These are phyloP conservation scores for Pinna nobilis DNA, from an alignment of 1,140 invertebrate species.

Conservation along the genomic window DNA sequence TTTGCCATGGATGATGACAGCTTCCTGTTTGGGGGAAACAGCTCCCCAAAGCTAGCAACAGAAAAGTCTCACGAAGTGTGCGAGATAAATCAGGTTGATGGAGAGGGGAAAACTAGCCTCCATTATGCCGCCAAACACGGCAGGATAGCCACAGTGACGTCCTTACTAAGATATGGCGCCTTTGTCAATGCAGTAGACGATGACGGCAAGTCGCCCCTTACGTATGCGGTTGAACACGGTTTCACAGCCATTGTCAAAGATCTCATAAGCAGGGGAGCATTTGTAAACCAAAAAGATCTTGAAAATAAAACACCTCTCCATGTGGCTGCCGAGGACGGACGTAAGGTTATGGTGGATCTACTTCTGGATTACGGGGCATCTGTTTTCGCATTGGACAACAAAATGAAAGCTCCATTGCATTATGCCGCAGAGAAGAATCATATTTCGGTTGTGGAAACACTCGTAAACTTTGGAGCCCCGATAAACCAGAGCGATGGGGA, in stretches of 20 bases:
- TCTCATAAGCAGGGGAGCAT: slow-evolving; percentile 26
- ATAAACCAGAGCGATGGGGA: slow-evolving; percentile 40
- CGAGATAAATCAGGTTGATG: slow-evolving; percentile 16
- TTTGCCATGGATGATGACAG: background rate
- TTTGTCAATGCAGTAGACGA: slow-evolving; percentile 33
- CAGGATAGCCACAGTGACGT: slow-evolving; percentile 3
- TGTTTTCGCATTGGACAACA: slow-evolving; percentile 20
- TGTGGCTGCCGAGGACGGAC: slow-evolving; percentile 17
- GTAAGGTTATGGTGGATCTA: slow-evolving; percentile 28
- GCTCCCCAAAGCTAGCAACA: background rate
- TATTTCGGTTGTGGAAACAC: slow-evolving; percentile 7
- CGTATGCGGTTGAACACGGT: slow-evolving; percentile 38
- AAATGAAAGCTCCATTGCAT: slow-evolving; percentile 36
- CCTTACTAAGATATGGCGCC: slow-evolving; percentile 18
- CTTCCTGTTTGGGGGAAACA: background rate
- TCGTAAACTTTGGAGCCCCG: slow-evolving; percentile 29
- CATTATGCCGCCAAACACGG: slow-evolving; percentile 32
- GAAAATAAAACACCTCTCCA: slow-evolving; percentile 29
- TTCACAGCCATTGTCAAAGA: slow-evolving; percentile 19
- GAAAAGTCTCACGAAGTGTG: background rate
- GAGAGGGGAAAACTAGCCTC: slow-evolving; percentile 17
- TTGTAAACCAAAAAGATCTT: slow-evolving; percentile 28
- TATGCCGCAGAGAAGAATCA: slow-evolving; percentile 43
- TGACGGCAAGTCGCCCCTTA: slow-evolving; percentile 25
- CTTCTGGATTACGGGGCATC: slow-evolving; percentile 22